Base-by-base conservation (phyloP, 2,113 vertebrate species). In the Euleptes europaea region DNA sequence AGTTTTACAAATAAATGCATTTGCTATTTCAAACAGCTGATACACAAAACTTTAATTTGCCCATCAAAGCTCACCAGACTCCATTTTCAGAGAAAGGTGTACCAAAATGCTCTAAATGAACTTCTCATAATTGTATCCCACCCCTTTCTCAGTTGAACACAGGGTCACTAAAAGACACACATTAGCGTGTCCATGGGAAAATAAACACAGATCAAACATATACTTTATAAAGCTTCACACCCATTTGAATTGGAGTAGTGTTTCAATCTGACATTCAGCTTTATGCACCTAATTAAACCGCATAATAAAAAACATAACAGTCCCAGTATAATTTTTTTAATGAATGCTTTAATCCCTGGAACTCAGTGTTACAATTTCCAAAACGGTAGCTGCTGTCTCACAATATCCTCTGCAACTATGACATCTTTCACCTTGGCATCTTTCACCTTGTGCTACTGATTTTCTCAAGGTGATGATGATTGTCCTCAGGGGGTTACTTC, bases 361-460 rank as follows among this genome's bases (percentile, higher is more conserved):
- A 11, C 33, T 14, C 28, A 78, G 38, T 84, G 82, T 4, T 60
- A 71, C 14, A 35, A 31, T 21, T 35, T 66, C 57, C 84, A 66
- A 71, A 82, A 82, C 5, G 4, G n/a, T 84, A 90, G 80, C 82
- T 85, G 88, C 84, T 57, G 54, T 6, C 49, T 90, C 88, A 75
- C 3, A 17, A 23, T 7, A 86, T 47, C 49, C 31, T 88, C 26
- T 75, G 67, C 19, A 63, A 67, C 66, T 44, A 72, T 28, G 35
- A 83, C 73, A n/a, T n/a, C n/a, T n/a, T 84, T 91, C 28, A 73
- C n/a, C n/a, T n/a, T 1, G 5, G 69, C 4, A 81, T 1, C 8
- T 71, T 28, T 92, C 87, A 92, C 86, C 79, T 88, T 89, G 86
- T 86, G 76, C 70, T 87, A 66, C n/a, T 47, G 21, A 84, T 54